These are phyloP conservation scores for Hermetia illucens DNA, from an alignment of 1,140 invertebrate species.

Conservation along the genomic window DNA sequence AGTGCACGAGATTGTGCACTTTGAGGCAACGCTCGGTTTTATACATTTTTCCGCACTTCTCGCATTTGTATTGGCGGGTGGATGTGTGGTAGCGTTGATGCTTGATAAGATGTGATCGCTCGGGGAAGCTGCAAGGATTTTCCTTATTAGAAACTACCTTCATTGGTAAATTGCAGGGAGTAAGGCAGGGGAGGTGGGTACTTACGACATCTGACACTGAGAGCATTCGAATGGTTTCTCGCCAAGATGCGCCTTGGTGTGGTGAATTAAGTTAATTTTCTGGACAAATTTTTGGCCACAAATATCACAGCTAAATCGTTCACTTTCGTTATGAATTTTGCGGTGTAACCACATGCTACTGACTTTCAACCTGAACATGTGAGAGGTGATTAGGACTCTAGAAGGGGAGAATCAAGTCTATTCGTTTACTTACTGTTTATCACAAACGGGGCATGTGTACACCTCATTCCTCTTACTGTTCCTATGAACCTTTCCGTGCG, in stretches of 20 bases:
- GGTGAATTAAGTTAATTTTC: slow-evolving; percentile 35
- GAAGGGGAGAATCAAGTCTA: background rate
- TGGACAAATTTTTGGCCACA: slow-evolving; percentile 38
- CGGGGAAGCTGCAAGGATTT: slow-evolving; percentile 28
- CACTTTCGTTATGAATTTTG: slow-evolving; percentile 33
- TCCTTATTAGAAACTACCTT: slow-evolving; percentile 5
- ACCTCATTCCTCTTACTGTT: slow-evolving; percentile 20
- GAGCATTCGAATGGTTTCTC: slow-evolving; percentile 47
- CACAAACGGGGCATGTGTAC: slow-evolving; percentile 34
- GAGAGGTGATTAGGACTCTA: background rate
- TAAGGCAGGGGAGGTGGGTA: background rate
- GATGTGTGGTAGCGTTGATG: slow-evolving; percentile 35
- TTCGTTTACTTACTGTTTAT: slow-evolving; percentile 32
- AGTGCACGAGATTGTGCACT: slow-evolving; percentile 34
- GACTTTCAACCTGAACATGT: slow-evolving; percentile 31
- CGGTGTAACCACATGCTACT: slow-evolving; percentile 35
- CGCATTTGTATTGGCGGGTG: slow-evolving; percentile 32
- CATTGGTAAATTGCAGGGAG: slow-evolving; percentile 1
- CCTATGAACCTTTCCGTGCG: slow-evolving; percentile 26
- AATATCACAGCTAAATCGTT: slow-evolving; percentile 33
- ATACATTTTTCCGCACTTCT: slow-evolving; percentile 33
- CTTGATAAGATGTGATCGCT: slow-evolving; percentile 33
- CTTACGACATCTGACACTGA: slow-evolving; percentile 36
- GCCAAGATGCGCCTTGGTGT: slow-evolving; percentile 39
- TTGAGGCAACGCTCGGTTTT: slow-evolving; percentile 37